phyloP scores from a whole-genome alignment of 2,113 vertebrate species.

The Stegostoma tigrinum region DNA sequence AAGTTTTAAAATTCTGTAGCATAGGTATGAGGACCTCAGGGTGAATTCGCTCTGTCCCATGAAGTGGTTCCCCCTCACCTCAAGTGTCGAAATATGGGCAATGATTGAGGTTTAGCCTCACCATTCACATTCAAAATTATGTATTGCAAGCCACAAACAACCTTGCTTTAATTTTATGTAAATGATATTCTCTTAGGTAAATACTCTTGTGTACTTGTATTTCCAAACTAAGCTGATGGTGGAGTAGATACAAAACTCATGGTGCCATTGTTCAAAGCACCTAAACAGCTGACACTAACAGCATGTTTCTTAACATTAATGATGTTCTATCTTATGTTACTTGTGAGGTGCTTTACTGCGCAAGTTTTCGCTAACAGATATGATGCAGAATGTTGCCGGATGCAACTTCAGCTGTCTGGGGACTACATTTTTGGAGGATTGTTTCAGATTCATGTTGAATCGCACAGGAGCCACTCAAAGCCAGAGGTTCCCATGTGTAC shows the following conservation, averaged over 20 bases:
- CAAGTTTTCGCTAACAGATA: background rate
- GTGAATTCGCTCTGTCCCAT: background rate
- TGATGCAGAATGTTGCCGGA: background rate
- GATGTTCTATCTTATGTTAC: background rate
- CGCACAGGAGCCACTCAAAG: background rate
- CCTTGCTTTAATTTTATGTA: background rate
- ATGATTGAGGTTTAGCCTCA: background rate
- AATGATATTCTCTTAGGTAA: background rate
- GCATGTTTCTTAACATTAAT: background rate
- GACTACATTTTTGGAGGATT: constrained; percentile 17
- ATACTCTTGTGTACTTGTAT: background rate
- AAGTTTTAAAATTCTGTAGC: background rate
- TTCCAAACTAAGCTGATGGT: background rate
- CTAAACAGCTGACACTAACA: background rate
- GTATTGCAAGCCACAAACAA: background rate
- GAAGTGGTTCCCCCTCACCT: background rate
- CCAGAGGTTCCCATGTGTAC: background rate
- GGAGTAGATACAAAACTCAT: background rate
- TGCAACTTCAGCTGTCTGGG: background rate
- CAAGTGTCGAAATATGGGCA: background rate
- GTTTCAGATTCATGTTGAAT: background rate
- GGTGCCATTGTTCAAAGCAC: background rate
- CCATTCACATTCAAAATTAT: background rate
- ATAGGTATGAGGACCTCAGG: background rate
- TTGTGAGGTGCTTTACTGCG: background rate